phyloP scores from a whole-genome alignment of 1,140 invertebrate genomes.

The Drosophila athabasca region DNA sequence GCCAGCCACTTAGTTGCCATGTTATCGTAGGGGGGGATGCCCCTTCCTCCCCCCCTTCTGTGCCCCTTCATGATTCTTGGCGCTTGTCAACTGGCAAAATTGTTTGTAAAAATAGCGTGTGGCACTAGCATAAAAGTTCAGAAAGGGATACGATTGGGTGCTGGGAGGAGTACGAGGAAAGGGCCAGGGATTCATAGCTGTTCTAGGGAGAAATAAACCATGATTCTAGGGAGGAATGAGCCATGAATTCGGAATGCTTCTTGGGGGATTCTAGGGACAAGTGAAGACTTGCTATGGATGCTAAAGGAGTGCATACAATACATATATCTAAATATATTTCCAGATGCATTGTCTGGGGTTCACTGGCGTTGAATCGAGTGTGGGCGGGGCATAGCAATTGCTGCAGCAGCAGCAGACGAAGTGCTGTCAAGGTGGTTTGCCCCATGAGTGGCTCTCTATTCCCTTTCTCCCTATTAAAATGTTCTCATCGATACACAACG shows the following conservation, averaged over 20 bases:
- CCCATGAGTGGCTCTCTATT: constrained; percentile 1
- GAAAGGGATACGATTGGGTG: too few species aligned
- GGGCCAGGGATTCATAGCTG: too few species aligned
- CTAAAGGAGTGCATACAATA: constrained; percentile 57
- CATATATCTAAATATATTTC: constrained; percentile 75
- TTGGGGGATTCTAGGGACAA: background rate
- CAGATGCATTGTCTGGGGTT: constrained; percentile 59
- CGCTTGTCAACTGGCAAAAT: constrained; percentile 77
- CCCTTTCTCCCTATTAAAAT: constrained; percentile 25
- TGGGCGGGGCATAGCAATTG: constrained; percentile 8
- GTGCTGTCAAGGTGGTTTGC: constrained; percentile 34
- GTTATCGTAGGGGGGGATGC: constrained; percentile 36
- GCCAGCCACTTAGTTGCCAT: constrained; percentile 70
- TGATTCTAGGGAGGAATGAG: too few species aligned
- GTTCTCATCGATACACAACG: constrained; percentile 39
- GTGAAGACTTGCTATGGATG: constrained; percentile 1
- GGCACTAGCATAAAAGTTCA: constrained; percentile 65
- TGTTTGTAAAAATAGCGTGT: constrained; percentile 81
- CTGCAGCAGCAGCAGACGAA: constrained; percentile 2
- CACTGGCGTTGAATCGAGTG: constrained; percentile 41
- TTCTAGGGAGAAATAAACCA: too few species aligned
- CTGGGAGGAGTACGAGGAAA: too few species aligned
- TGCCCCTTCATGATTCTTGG: constrained; percentile 46
- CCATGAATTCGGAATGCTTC: too few species aligned
- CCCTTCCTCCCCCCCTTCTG: constrained; percentile 29